A percentile compares a stretch with the other conserved stretches of the same genome.
Conservation (phyloP, 2,888 invertebrate species). For the Tinea trinotella region DNA sequence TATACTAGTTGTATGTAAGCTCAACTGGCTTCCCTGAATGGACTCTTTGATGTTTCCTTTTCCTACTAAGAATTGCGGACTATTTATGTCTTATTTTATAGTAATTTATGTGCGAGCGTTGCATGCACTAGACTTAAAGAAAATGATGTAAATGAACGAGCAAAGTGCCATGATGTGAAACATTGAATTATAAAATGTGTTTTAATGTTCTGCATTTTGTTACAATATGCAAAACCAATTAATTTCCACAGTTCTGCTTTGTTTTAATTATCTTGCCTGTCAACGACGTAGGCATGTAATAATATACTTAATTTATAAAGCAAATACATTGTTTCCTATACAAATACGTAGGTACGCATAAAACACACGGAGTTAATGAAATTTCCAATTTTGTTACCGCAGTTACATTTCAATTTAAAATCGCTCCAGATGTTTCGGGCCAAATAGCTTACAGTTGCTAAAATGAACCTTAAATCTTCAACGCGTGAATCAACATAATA, state of each 20-base stretch:
- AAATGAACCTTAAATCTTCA: constrained; percentile 34
- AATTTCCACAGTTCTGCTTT: no score
- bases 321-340: background rate
- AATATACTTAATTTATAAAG: constrained; percentile 3
- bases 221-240: no score
- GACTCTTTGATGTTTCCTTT: constrained; percentile 53
- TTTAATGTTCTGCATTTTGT: no score
- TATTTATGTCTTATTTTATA: constrained; percentile 51
- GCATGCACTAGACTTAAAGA: constrained; percentile 14
- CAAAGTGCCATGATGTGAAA: background rate
- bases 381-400: constrained; percentile 43
- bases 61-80: constrained; percentile 42
- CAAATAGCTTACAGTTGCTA: constrained; percentile 55
- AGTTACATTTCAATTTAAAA: constrained; percentile 54
- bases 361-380: constrained; percentile 29
- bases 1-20: background rate
- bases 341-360: background rate
- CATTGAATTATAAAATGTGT: background rate
- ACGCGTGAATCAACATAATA: background rate
- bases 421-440: constrained; percentile 61
- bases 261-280: no score
- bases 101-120: constrained; percentile 42
- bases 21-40: constrained; percentile 35
- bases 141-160: constrained; percentile 4
- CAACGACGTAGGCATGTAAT: no score